Evolutionary conservation across 1,140 invertebrate species (phyloP).

Genomic region (Formica exsecta): DNA sequence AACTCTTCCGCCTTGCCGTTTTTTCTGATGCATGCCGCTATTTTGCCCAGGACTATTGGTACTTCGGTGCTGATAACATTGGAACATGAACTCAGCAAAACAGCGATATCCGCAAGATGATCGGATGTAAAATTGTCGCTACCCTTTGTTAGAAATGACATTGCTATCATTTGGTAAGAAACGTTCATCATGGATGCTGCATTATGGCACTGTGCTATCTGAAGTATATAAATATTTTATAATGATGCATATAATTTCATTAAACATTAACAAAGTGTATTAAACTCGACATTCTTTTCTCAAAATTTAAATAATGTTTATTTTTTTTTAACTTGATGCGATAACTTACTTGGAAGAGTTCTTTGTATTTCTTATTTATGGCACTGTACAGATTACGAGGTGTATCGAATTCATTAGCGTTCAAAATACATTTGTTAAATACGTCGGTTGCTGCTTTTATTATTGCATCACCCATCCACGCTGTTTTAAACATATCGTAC

Average conservation of each 20-base stretch:
- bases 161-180: conserved; percentile 87
- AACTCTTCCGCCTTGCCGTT: conserved; percentile 87
- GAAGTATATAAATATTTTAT: conserved; percentile 31
- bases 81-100: conserved; percentile 89
- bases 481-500: conserved; percentile 46
- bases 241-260: not conserved
- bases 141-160: conserved; percentile 86
- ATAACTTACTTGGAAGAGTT: conserved; percentile 21
- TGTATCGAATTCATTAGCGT: conserved; percentile 73
- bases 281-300: not conserved
- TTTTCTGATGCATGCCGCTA: conserved; percentile 87
- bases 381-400: conserved; percentile 77
- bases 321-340: not conserved
- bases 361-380: conserved; percentile 72
- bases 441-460: conserved; percentile 77
- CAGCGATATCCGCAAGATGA: conserved; percentile 89
- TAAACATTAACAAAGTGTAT: not conserved
- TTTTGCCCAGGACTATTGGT: conserved; percentile 86
- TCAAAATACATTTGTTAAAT: conserved; percentile 76
- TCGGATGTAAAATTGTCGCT: conserved; percentile 87
- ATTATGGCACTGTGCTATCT: conserved; percentile 80
- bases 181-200: conserved; percentile 84
- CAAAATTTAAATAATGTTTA: not conserved
- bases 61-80: conserved; percentile 91
- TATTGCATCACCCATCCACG: conserved; percentile 66